Percentiles rank a stretch among this genome's conserved stretches.
phyloP scores from a whole-genome alignment of 2,888 invertebrate genomes.

The Caenorhabditis plicata region DNA sequence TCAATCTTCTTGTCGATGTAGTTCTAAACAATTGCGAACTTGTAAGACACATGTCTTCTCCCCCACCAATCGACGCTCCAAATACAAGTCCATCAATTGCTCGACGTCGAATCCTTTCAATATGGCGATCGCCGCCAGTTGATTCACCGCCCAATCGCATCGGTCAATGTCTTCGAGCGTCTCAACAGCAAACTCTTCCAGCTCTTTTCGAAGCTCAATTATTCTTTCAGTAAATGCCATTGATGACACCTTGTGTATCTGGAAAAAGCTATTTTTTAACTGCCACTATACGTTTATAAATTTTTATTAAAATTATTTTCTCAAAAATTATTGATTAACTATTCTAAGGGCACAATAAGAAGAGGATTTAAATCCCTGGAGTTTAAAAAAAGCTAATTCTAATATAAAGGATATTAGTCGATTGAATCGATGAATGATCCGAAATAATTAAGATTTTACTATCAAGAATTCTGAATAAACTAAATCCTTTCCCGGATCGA shows the following conservation, averaged over 20 bases:
- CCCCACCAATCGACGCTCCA: constrained; percentile 48
- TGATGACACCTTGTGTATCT: constrained; percentile 37
- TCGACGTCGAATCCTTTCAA: constrained; percentile 47
- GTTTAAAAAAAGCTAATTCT: too few relatives aligned
- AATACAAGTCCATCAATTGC: constrained; percentile 50
- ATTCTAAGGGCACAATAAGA: too few relatives aligned
- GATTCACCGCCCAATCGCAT: constrained; percentile 55
- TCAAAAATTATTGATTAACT: too few relatives aligned
- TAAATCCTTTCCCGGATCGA: too few relatives aligned
- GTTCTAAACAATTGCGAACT: too few relatives aligned
- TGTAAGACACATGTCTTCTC: constrained; percentile 1
- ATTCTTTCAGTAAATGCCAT: constrained; percentile 27
- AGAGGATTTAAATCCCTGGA: too few relatives aligned
- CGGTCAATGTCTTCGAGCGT: constrained; percentile 26
- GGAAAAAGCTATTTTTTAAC: not conserved
- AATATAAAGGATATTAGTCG: too few relatives aligned
- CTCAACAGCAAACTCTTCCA: constrained; percentile 16
- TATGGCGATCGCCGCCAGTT: constrained; percentile 49
- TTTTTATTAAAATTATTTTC: too few relatives aligned
- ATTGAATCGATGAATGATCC: too few relatives aligned
- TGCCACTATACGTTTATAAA: not conserved
- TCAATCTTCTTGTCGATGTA: constrained; percentile 30
- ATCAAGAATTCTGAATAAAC: too few relatives aligned
- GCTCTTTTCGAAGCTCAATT: constrained; percentile 18
- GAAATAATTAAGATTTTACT: too few relatives aligned